Conservation (phyloP, 1,140 invertebrate species). For the Listronotus oregonensis region DNA sequence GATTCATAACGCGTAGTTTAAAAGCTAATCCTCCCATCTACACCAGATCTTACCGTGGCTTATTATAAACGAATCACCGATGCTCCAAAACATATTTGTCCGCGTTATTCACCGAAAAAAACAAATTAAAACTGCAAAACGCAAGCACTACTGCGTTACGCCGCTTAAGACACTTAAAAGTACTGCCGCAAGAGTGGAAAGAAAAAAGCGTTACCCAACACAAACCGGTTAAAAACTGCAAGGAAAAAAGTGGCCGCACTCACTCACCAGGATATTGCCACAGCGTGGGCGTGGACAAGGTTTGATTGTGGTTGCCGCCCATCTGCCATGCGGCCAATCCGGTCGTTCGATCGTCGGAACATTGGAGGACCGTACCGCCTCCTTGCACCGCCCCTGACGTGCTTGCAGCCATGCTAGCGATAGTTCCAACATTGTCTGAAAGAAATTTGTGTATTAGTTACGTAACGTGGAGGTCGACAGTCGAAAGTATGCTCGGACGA, state of each 20-base stretch:
- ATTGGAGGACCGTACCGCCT: slow-evolving; percentile 59
- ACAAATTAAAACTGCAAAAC: slow-evolving; percentile 5
- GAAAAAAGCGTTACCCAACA: slow-evolving; percentile 34
- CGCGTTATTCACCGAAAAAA: neutral
- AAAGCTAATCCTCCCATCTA: neutral
- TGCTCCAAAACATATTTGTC: slow-evolving; percentile 32
- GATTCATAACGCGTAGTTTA: slow-evolving; percentile 1
- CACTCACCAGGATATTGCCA: slow-evolving; percentile 76
- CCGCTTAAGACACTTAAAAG: slow-evolving; percentile 23
- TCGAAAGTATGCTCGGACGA: neutral
- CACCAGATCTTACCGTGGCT: slow-evolving; percentile 25
- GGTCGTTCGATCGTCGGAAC: slow-evolving; percentile 59
- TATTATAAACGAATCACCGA: slow-evolving; percentile 27
- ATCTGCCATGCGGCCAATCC: slow-evolving; percentile 59
- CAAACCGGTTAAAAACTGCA: slow-evolving; percentile 54
- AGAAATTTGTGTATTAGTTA: slow-evolving; percentile 31
- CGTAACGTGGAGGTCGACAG: slow-evolving; percentile 12
- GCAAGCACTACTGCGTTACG: slow-evolving; percentile 27
- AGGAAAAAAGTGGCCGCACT: slow-evolving; percentile 33
- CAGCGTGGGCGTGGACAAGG: slow-evolving; percentile 64
- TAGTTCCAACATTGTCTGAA: slow-evolving; percentile 35
- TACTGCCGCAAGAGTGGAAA: slow-evolving; percentile 22
- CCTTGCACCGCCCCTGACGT: slow-evolving; percentile 60
- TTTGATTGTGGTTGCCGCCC: slow-evolving; percentile 57
- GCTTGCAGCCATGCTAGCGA: slow-evolving; percentile 49